Evolutionary conservation across 35 echinoderm and acorn worm genomes (phyloP).

Genomic region (Ophioderma brevispina): DNA sequence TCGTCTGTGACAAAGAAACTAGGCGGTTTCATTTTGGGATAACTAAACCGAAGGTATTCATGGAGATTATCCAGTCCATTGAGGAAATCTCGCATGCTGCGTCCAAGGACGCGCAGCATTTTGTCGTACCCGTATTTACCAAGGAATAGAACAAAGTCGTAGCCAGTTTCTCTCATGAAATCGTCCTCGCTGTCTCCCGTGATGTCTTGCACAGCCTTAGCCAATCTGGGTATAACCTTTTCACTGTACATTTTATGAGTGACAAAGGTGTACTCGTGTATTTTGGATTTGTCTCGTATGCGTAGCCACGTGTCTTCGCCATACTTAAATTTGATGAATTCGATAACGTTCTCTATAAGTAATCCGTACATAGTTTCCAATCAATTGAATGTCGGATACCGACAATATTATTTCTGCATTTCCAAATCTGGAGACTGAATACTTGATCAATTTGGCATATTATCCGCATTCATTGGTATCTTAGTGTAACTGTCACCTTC

Average conservation of each 20-base stretch:
- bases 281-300: conserved; percentile 78
- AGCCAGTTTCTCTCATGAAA: conserved; percentile 66
- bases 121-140: conserved; percentile 91
- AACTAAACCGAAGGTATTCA: conserved; percentile 95
- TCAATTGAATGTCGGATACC: neutral
- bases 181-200: conserved; percentile 46
- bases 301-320: conserved; percentile 69
- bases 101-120: conserved; percentile 84
- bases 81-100: conserved; percentile 87
- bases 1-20: conserved; percentile 92
- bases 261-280: conserved; percentile 84
- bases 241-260: conserved; percentile 96
- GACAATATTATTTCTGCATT: too few relatives aligned
- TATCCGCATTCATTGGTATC: too few relatives aligned
- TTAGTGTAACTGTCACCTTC: too few relatives aligned
- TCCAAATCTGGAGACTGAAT: too few relatives aligned
- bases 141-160: conserved; percentile 76
- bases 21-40: conserved; percentile 94
- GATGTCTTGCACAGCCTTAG: conserved; percentile 51
- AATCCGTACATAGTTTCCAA: conserved; percentile 80
- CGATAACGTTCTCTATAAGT: conserved; percentile 78
- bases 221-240: conserved; percentile 73
- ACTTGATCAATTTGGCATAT: too few relatives aligned
- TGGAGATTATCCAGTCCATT: conserved; percentile 95
- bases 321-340: conserved; percentile 83